Evolutionary conservation across 2,888 invertebrate genomes (phyloP).

Genomic region (Drosophila merina): DNA sequence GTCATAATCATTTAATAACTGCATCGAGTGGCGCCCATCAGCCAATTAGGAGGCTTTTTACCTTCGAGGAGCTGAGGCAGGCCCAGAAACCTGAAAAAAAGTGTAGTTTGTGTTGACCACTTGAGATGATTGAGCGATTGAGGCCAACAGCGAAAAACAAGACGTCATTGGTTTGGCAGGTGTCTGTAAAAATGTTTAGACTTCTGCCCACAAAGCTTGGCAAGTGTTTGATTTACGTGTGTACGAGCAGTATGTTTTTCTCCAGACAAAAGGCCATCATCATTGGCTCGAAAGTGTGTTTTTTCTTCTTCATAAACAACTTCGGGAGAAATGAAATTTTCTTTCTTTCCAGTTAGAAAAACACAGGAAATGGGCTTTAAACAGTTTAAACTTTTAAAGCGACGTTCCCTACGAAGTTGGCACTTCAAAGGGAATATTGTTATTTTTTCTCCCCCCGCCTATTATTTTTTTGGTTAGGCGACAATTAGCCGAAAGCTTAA

Average conservation of each 20-base stretch:
- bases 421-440: conserved; percentile 55
- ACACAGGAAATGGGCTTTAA: conserved; percentile 68
- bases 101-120: conserved; percentile 59
- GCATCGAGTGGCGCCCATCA: conserved; percentile 67
- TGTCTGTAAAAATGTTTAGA: conserved; percentile 80
- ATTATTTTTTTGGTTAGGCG: conserved; percentile 37
- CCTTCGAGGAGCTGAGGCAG: conserved; percentile 1
- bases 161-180: conserved; percentile 75
- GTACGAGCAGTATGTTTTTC: conserved; percentile 13
- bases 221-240: conserved; percentile 69
- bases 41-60: conserved; percentile 57
- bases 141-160: conserved; percentile 70
- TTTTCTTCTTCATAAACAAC: conserved; percentile 70
- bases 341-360: conserved; percentile 39
- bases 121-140: conserved; percentile 76
- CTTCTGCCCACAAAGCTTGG: conserved; percentile 52
- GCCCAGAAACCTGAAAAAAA: background rate
- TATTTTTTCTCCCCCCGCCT: conserved; percentile 1
- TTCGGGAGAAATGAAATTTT: conserved; percentile 39
- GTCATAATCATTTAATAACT: conserved; percentile 56
- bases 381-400: conserved; percentile 40
- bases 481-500: conserved; percentile 59
- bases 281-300: conserved; percentile 3
- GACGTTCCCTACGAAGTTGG: conserved; percentile 1
- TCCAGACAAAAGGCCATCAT: conserved; percentile 31